Base-by-base conservation (phyloP, 2,113 vertebrate species). In the Oxygymnocypris stewartii region DNA sequence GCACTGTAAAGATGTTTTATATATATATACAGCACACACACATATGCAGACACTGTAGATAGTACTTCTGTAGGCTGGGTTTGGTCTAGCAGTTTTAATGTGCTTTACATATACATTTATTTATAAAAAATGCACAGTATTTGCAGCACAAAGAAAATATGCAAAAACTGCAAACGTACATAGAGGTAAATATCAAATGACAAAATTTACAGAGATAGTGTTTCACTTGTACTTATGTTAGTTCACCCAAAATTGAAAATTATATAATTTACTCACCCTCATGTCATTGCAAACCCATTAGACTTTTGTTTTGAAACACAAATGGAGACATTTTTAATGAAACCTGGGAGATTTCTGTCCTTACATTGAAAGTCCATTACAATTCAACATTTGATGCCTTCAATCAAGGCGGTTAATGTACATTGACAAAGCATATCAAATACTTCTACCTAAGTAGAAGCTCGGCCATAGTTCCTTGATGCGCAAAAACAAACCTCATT, bases 21-120 rank as follows among this genome's bases (percentile, higher is more conserved):
- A 74, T 79, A 74, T 74, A 74, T 74, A 74, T 13, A 73, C 18
- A 73, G 20, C 37, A 74, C 67, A 84, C 65, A 59, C 69, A 75
- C 31, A 57, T 28, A 71, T 31, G 40, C 20, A 78, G 59, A 83
- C 47, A 71, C 85, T 61, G 49, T 44, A 75, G 9, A 74, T 25
- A 9, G 37, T 4, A 25, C n/a, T 49, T 67, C 37, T 86, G 25
- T 80, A 80, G 23, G 23, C 37, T 51, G 63, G 47, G 42, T 47
- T 31, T n/a, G 3, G 10, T 75, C 40, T 44, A 12, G 42, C 37
- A 44, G 73, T 47, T 8, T 13, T 13, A 47, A 16, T 25, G 42
- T 14, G 40, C 11, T 75, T 47, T 75, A 75, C 73, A 3, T 42
- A 4, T 2, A 40, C 8, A 6, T 37, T 37, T 37, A 37, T 37